A percentile compares a stretch with the other conserved stretches of the same genome.
Evolutionary conservation across 2,797 vertebrate genomes (phyloP).

Genomic region (Mionectes olivaceus): DNA sequence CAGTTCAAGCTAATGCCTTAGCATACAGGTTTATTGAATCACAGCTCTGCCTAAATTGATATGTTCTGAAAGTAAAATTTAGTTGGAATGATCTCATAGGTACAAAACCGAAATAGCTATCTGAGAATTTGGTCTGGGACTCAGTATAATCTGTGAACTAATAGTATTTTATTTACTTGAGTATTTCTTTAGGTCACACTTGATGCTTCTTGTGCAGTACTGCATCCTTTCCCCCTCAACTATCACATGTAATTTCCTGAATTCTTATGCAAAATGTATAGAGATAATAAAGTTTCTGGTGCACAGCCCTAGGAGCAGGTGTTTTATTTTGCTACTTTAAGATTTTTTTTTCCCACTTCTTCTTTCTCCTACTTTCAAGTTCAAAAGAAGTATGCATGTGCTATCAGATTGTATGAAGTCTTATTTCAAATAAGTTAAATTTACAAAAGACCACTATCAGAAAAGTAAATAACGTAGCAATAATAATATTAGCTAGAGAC

Average conservation of each 20-base stretch:
- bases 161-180: neutral
- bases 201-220: neutral
- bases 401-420: neutral
- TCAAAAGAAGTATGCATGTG: neutral
- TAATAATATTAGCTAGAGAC: neutral
- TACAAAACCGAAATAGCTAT: neutral
- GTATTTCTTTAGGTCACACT: neutral
- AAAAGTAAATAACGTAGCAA: neutral
- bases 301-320: constrained; percentile 3
- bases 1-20: too few relatives aligned
- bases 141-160: neutral
- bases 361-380: constrained; percentile 8
- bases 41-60: too few relatives aligned
- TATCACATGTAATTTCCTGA: constrained; percentile 41
- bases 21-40: too few relatives aligned
- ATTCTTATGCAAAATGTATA: constrained; percentile 36
- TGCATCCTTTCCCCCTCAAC: constrained; percentile 8
- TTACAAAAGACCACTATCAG: neutral
- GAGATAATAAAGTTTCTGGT: constrained; percentile 32
- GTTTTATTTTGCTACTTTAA: constrained; percentile 63
- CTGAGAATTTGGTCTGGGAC: neutral
- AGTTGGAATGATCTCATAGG: too few relatives aligned
- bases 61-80: too few relatives aligned
- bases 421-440: neutral
- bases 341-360: neutral